These are phyloP conservation scores for Chlorodrepanis virens DNA, from an alignment of 2,113 vertebrate species.

Conservation along the genomic window DNA sequence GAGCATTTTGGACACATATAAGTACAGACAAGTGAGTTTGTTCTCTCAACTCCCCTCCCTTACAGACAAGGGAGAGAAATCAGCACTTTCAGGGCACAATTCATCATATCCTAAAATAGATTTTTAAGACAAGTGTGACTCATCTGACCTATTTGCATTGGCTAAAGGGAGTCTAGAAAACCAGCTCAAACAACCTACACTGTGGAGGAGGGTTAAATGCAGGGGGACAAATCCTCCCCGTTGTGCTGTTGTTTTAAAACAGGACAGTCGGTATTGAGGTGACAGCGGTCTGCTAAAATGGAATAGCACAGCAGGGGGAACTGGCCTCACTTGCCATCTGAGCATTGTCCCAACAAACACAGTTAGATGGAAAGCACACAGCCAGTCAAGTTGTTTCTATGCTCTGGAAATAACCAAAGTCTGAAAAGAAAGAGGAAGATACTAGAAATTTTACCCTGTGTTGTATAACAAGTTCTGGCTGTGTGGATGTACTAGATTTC, in stretches of 20 bases:
- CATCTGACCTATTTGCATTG: conserved; percentile 39
- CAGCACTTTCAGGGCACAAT: conserved; percentile 1
- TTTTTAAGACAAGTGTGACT: conserved; percentile 3
- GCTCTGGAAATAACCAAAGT: neutral
- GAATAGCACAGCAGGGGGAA: neutral
- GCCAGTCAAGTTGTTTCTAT: neutral
- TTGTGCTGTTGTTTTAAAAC: neutral
- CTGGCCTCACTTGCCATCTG: neutral
- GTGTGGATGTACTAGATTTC: neutral
- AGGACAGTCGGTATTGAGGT: neutral
- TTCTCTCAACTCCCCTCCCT: neutral
- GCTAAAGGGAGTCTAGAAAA: conserved; percentile 13
- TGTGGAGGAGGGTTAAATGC: neutral
- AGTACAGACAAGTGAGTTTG: neutral
- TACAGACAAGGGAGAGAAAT: neutral
- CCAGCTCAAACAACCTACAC: neutral
- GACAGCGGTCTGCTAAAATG: neutral
- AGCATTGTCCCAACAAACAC: neutral
- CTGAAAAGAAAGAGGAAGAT: neutral
- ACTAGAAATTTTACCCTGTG: neutral
- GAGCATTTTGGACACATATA: neutral
- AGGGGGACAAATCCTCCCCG: neutral
- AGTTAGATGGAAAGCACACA: neutral
- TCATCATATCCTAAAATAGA: conserved; percentile 9
- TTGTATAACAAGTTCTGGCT: neutral